Evolutionary conservation across 1,140 invertebrate species (phyloP), one percentile per base, ranked within the genome.

Genomic region (Drosophila ercepeae): DNA sequence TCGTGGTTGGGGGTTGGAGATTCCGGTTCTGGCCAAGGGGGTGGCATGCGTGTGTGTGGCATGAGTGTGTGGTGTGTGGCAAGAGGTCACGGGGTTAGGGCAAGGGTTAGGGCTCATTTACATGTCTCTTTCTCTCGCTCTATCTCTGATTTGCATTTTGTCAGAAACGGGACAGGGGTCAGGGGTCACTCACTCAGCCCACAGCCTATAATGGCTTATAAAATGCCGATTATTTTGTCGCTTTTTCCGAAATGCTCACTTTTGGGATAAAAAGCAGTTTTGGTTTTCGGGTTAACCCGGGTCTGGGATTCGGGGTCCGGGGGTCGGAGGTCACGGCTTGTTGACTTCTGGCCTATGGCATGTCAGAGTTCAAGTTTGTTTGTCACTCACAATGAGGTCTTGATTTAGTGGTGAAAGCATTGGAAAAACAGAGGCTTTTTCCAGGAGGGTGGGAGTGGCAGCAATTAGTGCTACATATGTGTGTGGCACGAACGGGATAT

Each of bases 241-340:
- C 76, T 81, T 86, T 84, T 81, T 86, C 86, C 64, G 48, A 69
- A 52, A 61, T 63, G 72, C 83, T 86, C 81, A 36, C 72, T 84
- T 84, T 86, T 86, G 58, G 77, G 77, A 70, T 68, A 65, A 79
- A 86, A 79, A 75, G 7, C 11, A 25, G 23, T 32, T 32, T 32
- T 32, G 8, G n/a, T 11, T 13, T 7, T 7, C 2, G n/a, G 23
- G 21, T 21, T 39, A 39, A 39, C 36, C 25, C 34, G n/a, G n/a
- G 9, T 32, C 29, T 2, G 1, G 4, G 4, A n/a, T n/a, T n/a
- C 34, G 9, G 11, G 34, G 9, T 36, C 3, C 16, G 16, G 49
- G 34, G 44, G 11, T 11, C 14, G 36, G 13, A 60, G 76, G 29
- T 25, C 51, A 58, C 36, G 39, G 49, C 34, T 39, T 44, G 64